phyloP scores from a whole-genome alignment of 2,113 vertebrate genomes.

The Balaeniceps rex region DNA sequence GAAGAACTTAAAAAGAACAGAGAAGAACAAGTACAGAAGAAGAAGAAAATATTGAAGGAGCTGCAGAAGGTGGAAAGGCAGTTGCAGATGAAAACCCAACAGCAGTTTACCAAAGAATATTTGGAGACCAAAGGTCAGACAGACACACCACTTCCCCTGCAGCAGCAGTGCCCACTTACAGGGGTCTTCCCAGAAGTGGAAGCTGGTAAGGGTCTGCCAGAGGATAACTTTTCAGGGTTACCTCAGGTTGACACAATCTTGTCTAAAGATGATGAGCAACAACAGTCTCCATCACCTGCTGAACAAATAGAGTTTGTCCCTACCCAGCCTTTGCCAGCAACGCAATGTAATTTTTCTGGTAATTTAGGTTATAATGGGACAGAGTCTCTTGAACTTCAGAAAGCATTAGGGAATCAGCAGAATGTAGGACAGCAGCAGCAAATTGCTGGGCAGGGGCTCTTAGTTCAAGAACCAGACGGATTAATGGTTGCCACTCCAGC shows the following conservation, averaged over 20 bases:
- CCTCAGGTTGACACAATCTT: conserved; percentile 90
- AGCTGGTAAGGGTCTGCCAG: conserved; percentile 74
- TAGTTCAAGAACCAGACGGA: conserved; percentile 90
- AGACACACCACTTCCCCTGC: conserved; percentile 74
- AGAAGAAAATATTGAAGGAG: conserved; percentile 99
- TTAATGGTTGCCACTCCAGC: conserved; percentile 92
- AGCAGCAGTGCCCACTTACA: conserved; percentile 83
- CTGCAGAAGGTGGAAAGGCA: conserved; percentile 99
- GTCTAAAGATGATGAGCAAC: conserved; percentile 80
- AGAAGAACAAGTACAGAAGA: conserved; percentile 99
- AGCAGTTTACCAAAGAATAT: conserved; percentile 99
- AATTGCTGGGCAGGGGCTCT: conserved; percentile 85
- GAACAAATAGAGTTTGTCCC: conserved; percentile 88
- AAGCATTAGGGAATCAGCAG: conserved; percentile 87
- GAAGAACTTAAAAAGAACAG: conserved; percentile 99
- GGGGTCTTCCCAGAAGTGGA: conserved; percentile 83
- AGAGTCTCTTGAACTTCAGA: conserved; percentile 91
- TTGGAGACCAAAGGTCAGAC: conserved; percentile 97
- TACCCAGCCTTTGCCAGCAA: conserved; percentile 87
- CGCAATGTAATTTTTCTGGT: conserved; percentile 86
- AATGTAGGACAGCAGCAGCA: conserved; percentile 86
- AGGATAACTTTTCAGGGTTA: conserved; percentile 87
- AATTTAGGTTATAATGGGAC: conserved; percentile 87
- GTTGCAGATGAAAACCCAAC: conserved; percentile 98
- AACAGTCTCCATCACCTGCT: conserved; percentile 69